Evolutionary conservation across 2,797 vertebrate species (phyloP), one percentile per base, ranked within the genome.

Genomic region (Coendou prehensilis): DNA sequence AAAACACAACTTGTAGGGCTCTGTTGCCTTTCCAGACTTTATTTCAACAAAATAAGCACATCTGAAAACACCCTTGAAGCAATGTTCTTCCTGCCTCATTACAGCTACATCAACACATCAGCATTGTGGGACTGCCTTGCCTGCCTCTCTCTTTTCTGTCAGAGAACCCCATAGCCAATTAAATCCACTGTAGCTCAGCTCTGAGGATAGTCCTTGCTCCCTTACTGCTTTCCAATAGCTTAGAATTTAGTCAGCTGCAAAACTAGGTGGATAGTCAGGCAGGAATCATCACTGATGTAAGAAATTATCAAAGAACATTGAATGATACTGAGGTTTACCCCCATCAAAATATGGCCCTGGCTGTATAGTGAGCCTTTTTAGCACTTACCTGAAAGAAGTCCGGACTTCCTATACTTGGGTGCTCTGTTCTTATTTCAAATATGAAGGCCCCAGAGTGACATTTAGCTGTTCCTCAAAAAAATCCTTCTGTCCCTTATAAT

Each of bases 201-300:
- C 97, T 97, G 91, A 97, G 97, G 96, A 95, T 71, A 54, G 97
- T 98, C 95, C 89, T 93, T 80, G 73, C 83, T 97, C 97, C 93
- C 93, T 98, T 95, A 97, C 93, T 97, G 96, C 93, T 96, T 98
- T 98, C 98, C 97, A 97, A 95, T 96, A 84, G 96, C 97, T 98
- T 98, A 92, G 97, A 98, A 97, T 97, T 96, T 97, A 97, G 85
- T 97, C 97, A 97, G 94, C 95, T 98, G 89, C 97, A 97, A 98
- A 98, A 97, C 67, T 82, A 98, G 98, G 91, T 96, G 91, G 90
- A 96, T 98, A 98, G 98, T 88, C 71, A 59, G 91, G 81, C 95
- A 97, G 69, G 67, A 76, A 80, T 90, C 88, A 78, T 76, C 81
- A 88, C 52, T 56, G 47, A 61, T 91, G 81, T 97, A 67, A 91